Percentiles rank a stretch among this genome's conserved stretches.
phyloP scores from a whole-genome alignment of 2,113 vertebrate species.

The Burhinus bistriatus region DNA sequence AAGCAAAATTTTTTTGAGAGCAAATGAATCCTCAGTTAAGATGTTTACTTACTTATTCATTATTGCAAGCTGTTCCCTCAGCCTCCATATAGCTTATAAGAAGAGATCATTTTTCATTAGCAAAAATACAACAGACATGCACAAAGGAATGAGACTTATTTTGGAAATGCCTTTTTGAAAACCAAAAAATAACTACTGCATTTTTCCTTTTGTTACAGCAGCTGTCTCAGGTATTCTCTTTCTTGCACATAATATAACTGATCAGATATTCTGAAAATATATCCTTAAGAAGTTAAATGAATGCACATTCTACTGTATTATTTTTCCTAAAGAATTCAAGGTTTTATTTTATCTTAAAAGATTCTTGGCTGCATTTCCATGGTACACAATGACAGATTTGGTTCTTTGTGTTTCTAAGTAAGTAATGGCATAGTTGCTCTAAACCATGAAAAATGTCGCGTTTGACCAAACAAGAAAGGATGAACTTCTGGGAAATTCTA shows the following conservation, averaged over 20 bases:
- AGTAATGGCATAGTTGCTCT: slow-evolving; percentile 68
- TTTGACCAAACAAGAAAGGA: slow-evolving; percentile 73
- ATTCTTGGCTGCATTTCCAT: slow-evolving; percentile 63
- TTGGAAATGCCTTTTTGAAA: not conserved
- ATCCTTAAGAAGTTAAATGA: slow-evolving; percentile 43
- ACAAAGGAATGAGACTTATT: not conserved
- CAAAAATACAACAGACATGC: not conserved
- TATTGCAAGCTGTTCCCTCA: not conserved
- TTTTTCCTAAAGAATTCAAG: slow-evolving; percentile 52
- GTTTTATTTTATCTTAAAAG: slow-evolving; percentile 59
- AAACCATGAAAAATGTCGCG: slow-evolving; percentile 71
- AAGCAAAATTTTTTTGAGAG: not conserved
- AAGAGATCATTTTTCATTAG: not conserved
- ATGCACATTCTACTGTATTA: slow-evolving; percentile 8
- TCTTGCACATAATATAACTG: slow-evolving; percentile 1
- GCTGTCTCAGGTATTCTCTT: slow-evolving; percentile 51
- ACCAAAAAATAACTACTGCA: not conserved
- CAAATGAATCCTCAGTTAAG: not conserved
- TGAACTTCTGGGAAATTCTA: slow-evolving; percentile 74
- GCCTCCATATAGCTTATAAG: not conserved
- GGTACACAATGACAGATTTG: slow-evolving; percentile 71
- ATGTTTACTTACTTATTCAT: not conserved
- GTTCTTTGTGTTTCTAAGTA: slow-evolving; percentile 68
- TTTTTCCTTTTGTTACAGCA: slow-evolving; percentile 50
- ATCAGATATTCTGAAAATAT: slow-evolving; percentile 60